Evolutionary conservation across 2,113 vertebrate species (phyloP).

Genomic region (Condylura cristata): DNA sequence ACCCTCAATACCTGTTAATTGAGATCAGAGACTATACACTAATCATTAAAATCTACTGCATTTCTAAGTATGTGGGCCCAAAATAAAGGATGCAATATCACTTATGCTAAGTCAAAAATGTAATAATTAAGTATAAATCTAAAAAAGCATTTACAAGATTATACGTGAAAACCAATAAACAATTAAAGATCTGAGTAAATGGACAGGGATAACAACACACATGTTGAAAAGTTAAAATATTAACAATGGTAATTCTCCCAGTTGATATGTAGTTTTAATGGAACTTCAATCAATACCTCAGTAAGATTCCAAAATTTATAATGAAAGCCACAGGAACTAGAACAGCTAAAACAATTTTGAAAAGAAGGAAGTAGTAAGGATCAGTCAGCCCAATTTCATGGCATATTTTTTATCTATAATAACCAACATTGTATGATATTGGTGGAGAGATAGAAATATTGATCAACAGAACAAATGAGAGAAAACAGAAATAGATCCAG

Average conservation of each 20-base stretch:
- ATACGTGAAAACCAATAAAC: not conserved
- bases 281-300: not conserved
- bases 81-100: not conserved
- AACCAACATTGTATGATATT: not conserved
- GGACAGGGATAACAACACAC: not conserved
- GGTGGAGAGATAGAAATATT: not conserved
- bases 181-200: not conserved
- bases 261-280: not conserved
- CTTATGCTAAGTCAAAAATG: not conserved
- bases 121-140: not conserved
- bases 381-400: not conserved
- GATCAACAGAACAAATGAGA: not conserved
- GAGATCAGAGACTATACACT: not conserved
- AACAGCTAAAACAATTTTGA: not conserved
- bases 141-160: not conserved
- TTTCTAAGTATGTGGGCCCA: not conserved
- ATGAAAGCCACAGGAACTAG: not conserved
- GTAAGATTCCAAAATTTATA: not conserved
- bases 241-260: not conserved
- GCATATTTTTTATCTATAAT: not conserved
- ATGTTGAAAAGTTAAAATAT: not conserved
- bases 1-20: not conserved
- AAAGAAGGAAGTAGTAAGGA: not conserved
- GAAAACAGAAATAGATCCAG: not conserved
- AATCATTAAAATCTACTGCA: not conserved